Evolutionary conservation across 2,797 vertebrate species (phyloP).

Genomic region (Hydrolagus colliei): DNA sequence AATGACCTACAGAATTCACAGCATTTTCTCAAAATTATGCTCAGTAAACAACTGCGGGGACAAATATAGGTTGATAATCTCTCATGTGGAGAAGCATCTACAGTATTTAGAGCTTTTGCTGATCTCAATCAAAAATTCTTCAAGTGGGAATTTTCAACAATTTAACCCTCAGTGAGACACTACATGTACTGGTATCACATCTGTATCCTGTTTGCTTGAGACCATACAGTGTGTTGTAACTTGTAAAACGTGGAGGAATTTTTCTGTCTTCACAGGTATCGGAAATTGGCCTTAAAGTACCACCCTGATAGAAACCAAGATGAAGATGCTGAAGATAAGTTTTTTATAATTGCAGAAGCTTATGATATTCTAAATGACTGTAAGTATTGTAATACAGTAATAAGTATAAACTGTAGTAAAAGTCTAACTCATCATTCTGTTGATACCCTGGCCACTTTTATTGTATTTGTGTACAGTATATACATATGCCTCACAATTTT

Average conservation of each 20-base stretch:
- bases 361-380: constrained; percentile 87
- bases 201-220: too few relatives aligned
- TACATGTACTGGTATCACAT: too few relatives aligned
- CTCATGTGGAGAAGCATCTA: too few relatives aligned
- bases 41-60: too few relatives aligned
- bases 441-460: not conserved
- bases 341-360: constrained; percentile 74
- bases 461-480: not conserved
- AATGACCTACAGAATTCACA: too few relatives aligned
- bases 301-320: constrained; percentile 65
- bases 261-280: constrained; percentile 59
- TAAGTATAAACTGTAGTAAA: not conserved
- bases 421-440: not conserved
- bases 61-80: too few relatives aligned
- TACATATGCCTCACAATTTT: not conserved
- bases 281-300: constrained; percentile 71
- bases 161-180: too few relatives aligned
- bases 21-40: too few relatives aligned
- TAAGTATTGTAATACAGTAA: constrained; percentile 51
- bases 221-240: not conserved
- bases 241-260: not conserved
- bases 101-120: too few relatives aligned
- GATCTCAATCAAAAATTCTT: too few relatives aligned
- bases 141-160: too few relatives aligned
- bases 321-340: constrained; percentile 51